A percentile compares a stretch with the other conserved stretches of the same genome.
Evolutionary conservation across 2,888 invertebrate species (phyloP).

Genomic region (Morpho achilles): DNA sequence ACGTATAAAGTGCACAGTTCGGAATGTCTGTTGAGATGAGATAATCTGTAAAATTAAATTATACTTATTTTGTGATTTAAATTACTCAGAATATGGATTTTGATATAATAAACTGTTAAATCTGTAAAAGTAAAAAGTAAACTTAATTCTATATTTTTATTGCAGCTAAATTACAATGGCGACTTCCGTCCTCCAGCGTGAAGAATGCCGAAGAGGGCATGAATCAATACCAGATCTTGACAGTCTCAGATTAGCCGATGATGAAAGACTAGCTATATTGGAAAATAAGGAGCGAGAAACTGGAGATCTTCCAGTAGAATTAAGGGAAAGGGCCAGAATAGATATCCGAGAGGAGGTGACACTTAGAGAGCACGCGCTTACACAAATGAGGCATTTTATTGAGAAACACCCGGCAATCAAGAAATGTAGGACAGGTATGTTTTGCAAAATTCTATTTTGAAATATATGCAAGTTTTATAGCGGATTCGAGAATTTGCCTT

Average conservation of each 20-base stretch:
- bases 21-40: too few relatives aligned
- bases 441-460: neutral
- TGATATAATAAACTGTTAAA: too few relatives aligned
- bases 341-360: constrained; percentile 90
- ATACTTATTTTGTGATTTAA: too few relatives aligned
- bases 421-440: constrained; percentile 85
- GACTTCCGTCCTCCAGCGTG: constrained; percentile 68
- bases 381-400: constrained; percentile 90
- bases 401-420: constrained; percentile 89
- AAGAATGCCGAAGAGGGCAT: constrained; percentile 58
- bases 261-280: constrained; percentile 50
- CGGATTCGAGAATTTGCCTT: too few relatives aligned
- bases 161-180: constrained; percentile 50
- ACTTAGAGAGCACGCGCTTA: constrained; percentile 84
- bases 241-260: constrained; percentile 54
- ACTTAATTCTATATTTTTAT: constrained; percentile 3
- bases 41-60: too few relatives aligned
- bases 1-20: too few relatives aligned
- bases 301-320: constrained; percentile 73
- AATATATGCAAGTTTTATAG: neutral
- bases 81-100: too few relatives aligned
- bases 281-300: constrained; percentile 63
- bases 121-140: too few relatives aligned
- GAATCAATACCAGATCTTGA: constrained; percentile 54
- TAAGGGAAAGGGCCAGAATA: constrained; percentile 81